Percentiles rank a stretch among this genome's conserved stretches.
Conservation (phyloP, 1,140 invertebrate species). For the Leptopilina boulardi region DNA sequence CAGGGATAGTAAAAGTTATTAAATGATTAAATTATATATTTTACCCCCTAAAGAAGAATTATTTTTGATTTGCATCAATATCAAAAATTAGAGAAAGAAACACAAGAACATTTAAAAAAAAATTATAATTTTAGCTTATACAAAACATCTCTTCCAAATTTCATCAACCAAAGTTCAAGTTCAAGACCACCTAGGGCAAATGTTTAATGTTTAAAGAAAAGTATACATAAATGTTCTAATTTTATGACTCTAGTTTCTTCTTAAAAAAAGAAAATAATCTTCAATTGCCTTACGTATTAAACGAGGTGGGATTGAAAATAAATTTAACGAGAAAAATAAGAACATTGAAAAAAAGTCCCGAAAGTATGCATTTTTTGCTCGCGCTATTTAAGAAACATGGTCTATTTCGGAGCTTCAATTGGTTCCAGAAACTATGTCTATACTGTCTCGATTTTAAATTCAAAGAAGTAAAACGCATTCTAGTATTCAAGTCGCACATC, state of each 20-base stretch:
- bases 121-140: too few relatives aligned
- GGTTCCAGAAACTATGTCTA: background rate
- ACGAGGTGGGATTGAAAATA: background rate
- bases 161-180: too few relatives aligned
- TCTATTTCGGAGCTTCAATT: slow-evolving; percentile 11
- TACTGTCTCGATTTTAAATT: slow-evolving; percentile 22
- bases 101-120: too few relatives aligned
- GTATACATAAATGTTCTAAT: background rate
- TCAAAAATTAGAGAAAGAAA: too few relatives aligned
- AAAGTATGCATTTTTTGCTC: background rate
- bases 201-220: background rate
- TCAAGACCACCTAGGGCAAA: background rate
- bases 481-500: slow-evolving; percentile 26
- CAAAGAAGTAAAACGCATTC: slow-evolving; percentile 17
- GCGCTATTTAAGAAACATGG: background rate
- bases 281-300: background rate
- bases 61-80: too few relatives aligned
- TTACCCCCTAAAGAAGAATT: too few relatives aligned
- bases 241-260: background rate
- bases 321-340: slow-evolving; percentile 11
- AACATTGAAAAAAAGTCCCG: background rate
- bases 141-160: too few relatives aligned
- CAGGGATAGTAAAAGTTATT: too few relatives aligned
- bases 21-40: too few relatives aligned
- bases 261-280: background rate